Conservation (phyloP, 2,113 vertebrate genomes). For the Oplegnathus fasciatus region DNA sequence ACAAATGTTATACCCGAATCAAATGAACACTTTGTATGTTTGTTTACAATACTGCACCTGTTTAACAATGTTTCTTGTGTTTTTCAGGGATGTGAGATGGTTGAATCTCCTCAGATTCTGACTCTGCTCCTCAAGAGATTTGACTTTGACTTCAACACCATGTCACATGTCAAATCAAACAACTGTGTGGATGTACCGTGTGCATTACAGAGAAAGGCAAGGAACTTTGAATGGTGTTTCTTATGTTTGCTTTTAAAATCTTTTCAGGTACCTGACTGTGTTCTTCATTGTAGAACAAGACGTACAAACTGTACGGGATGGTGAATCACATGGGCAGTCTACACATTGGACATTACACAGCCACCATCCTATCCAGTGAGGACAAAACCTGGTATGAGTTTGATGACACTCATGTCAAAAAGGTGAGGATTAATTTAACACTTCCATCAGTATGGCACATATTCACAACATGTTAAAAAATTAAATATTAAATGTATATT, state of each 20-base stretch:
- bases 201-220: constrained; percentile 22
- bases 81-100: constrained; percentile 57
- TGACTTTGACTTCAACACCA: constrained; percentile 49
- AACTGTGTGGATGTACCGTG: constrained; percentile 48
- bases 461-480: too few relatives aligned
- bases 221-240: background rate
- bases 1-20: too few relatives aligned
- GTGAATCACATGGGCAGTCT: constrained; percentile 68
- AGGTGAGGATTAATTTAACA: constrained; percentile 31
- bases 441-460: too few relatives aligned
- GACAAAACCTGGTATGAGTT: constrained; percentile 65
- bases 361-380: constrained; percentile 53
- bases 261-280: background rate
- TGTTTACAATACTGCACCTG: too few relatives aligned
- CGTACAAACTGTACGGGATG: constrained; percentile 70
- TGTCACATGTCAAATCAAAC: constrained; percentile 62
- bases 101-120: constrained; percentile 57
- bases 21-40: too few relatives aligned
- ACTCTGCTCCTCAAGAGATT: constrained; percentile 76
- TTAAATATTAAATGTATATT: too few relatives aligned
- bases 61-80: background rate
- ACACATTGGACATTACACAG: constrained; percentile 69
- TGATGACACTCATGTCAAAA: constrained; percentile 40
- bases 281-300: background rate
- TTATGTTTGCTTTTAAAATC: background rate